A percentile compares a stretch with the other conserved stretches of the same genome.
These are phyloP conservation scores for Criorhina ranunculi DNA, from an alignment of 2,888 invertebrate species.

Conservation along the genomic window DNA sequence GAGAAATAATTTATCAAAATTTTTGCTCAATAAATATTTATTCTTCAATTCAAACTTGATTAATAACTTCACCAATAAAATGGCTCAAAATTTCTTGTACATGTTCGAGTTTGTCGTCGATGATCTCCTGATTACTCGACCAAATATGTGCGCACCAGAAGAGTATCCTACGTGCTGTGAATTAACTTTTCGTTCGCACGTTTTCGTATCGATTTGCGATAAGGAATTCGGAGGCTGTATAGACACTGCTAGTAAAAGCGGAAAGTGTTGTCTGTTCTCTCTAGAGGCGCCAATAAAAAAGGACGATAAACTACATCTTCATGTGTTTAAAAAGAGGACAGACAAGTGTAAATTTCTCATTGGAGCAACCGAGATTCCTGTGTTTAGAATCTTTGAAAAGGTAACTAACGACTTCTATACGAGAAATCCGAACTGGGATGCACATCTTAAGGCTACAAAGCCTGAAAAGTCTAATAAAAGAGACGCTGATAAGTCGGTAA, in stretches of 20 bases:
- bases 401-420: slow-evolving; percentile 80
- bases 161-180: slow-evolving; percentile 84
- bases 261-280: slow-evolving; percentile 82
- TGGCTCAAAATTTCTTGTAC: slow-evolving; percentile 82
- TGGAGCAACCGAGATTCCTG: slow-evolving; percentile 81
- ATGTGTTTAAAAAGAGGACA: slow-evolving; percentile 82
- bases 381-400: slow-evolving; percentile 82
- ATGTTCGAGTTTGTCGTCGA: slow-evolving; percentile 84
- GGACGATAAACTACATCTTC: slow-evolving; percentile 81
- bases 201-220: slow-evolving; percentile 82
- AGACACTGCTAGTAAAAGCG: slow-evolving; percentile 80
- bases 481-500: slow-evolving; percentile 53
- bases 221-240: slow-evolving; percentile 81
- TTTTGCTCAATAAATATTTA: slow-evolving; percentile 27
- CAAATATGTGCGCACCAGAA: slow-evolving; percentile 84
- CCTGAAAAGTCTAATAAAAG: slow-evolving; percentile 70
- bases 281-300: slow-evolving; percentile 81
- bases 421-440: slow-evolving; percentile 81
- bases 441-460: slow-evolving; percentile 78
- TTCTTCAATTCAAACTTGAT: slow-evolving; percentile 14
- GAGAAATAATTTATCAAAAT: slow-evolving; percentile 36
- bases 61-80: slow-evolving; percentile 65
- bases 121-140: slow-evolving; percentile 82
- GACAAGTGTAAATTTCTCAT: slow-evolving; percentile 83
- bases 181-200: slow-evolving; percentile 82